Base-by-base conservation (phyloP, 2,797 vertebrate genomes). In the Oceanodroma leucorhoa region DNA sequence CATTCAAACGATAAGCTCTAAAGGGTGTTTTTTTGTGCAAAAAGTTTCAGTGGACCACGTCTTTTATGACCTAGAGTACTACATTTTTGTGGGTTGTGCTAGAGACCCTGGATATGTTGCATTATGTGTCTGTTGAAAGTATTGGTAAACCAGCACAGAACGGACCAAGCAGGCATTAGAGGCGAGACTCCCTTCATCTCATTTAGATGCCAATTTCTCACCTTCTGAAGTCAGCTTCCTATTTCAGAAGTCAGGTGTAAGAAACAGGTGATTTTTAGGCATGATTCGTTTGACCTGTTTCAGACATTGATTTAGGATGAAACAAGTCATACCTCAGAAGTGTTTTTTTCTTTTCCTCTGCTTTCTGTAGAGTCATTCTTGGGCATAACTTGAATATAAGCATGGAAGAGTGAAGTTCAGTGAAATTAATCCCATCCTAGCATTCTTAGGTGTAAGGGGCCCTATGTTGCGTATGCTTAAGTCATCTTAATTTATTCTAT, bases 21-120 rank as follows among this genome's bases (percentile, higher is more conserved):
- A 55, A 32, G 40, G 2, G 24, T 41, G 26, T n/a, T 7, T 30
- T 40, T 40, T 43, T 82, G 55, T 75, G 26, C 41, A 90, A n/a
- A n/a, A n/a, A n/a, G n/a, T 80, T 95, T 87, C 50, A 51, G 46
- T 87, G 85, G 84, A 87, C 87, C 81, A 62, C 64, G 78, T 51
- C 36, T 55, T 93, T 62, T 66, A 32, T 21, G 15, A 41, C 87
- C 88, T 83, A 79, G 85, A 80, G 64, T 81, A 57, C 92, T 81
- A 94, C 73, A 65, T 54, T 66, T 62, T 57, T 40, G 54, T 41
- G 77, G 71, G 27, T 62, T 87, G 50, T 89, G 66, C 90, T 83
- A 88, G 65, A 91, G 80, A 83, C 82, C 83, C 73, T 85, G 71
- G 70, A 23, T 45, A 77, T 36, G 50, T 32, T 85, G 65, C 51